Evolutionary conservation across 2,888 invertebrate genomes (phyloP).

Genomic region (Cheilosia urbana): DNA sequence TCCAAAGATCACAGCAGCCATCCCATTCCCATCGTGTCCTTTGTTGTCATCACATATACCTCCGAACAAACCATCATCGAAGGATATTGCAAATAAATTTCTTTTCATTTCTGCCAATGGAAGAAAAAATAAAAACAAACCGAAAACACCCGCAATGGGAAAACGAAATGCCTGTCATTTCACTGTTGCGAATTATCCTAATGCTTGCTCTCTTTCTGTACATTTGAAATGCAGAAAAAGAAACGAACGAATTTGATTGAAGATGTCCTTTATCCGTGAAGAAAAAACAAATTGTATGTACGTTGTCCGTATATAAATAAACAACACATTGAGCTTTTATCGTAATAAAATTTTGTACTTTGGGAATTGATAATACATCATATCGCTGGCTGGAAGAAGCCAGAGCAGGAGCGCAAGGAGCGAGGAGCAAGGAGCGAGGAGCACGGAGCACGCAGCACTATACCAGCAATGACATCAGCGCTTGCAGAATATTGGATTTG

Average conservation of each 20-base stretch:
- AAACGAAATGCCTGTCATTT: conserved; percentile 74
- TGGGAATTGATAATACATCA: conserved; percentile 78
- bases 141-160: conserved; percentile 62
- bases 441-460: conserved; percentile 19
- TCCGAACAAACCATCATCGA: conserved; percentile 38
- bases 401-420: conserved; percentile 10
- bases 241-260: conserved; percentile 70
- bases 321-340: conserved; percentile 77
- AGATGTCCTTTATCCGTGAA: conserved; percentile 67
- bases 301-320: conserved; percentile 61
- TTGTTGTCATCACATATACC: conserved; percentile 50
- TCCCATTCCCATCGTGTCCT: conserved; percentile 42
- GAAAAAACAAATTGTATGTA: conserved; percentile 5
- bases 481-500: conserved; percentile 77
- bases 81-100: conserved; percentile 53
- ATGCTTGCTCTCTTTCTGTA: conserved; percentile 58
- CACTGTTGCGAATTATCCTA: conserved; percentile 73
- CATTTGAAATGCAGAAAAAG: conserved; percentile 54
- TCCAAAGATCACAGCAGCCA: conserved; percentile 59
- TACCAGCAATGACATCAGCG: conserved; percentile 68
- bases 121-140: background rate
- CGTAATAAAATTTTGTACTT: conserved; percentile 78
- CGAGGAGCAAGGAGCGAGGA: conserved; percentile 4
- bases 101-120: conserved; percentile 41
- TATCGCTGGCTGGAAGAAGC: conserved; percentile 41